phyloP scores from a whole-genome alignment of 2,797 vertebrate genomes.

The Glyptemys insculpta region DNA sequence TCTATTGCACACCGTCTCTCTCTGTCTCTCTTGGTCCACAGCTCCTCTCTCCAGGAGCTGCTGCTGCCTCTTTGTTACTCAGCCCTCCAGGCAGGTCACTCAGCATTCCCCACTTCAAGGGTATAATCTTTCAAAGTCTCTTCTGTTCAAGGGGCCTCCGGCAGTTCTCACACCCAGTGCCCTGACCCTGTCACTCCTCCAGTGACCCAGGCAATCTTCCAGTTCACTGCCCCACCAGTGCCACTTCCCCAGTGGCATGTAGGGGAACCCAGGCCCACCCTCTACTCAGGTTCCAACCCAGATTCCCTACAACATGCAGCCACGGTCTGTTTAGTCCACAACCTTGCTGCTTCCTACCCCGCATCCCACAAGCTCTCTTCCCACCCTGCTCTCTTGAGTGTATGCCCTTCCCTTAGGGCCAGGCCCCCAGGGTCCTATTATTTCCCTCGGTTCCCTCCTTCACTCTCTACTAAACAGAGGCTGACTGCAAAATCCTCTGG shows the following conservation, averaged over 20 bases:
- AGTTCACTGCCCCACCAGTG: no score
- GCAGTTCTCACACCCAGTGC: not conserved
- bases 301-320: no score
- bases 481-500: no score
- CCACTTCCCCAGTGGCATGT: no score
- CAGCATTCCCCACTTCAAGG: not conserved
- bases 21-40: no score
- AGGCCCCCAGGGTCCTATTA: no score
- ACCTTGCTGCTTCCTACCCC: not conserved
- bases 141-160: not conserved
- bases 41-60: not conserved
- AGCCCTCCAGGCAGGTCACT: not conserved
- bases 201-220: not conserved
- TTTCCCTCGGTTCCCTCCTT: no score
- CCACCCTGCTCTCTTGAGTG: not conserved
- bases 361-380: not conserved
- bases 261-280: no score
- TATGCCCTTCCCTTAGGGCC: no score
- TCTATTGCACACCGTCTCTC: not conserved
- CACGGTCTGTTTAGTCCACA: not conserved
- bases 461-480: no score
- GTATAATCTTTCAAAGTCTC: not conserved
- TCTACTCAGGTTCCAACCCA: no score
- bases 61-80: not conserved
- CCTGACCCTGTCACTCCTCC: not conserved